A percentile compares a stretch with the other conserved stretches of the same genome.
Evolutionary conservation across 2,888 invertebrate genomes (phyloP).

Genomic region (Patella pellucida): DNA sequence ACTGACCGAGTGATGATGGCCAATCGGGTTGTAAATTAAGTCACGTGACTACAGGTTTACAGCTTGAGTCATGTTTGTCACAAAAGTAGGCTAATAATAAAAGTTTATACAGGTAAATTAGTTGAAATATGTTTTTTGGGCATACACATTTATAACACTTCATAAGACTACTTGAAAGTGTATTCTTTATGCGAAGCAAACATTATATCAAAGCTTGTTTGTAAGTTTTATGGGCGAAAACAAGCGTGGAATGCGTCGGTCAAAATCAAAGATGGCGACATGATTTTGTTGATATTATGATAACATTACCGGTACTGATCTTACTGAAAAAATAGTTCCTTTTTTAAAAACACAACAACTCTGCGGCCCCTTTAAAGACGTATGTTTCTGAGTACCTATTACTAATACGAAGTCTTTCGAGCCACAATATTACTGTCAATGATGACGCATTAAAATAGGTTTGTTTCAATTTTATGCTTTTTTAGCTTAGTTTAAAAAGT

Average conservation of each 20-base stretch:
- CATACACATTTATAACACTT: no score
- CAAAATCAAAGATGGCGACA: constrained; percentile 5
- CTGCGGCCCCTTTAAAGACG: no score
- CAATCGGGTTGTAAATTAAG: neutral
- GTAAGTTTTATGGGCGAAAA: neutral
- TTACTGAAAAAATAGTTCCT: no score
- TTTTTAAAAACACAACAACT: no score
- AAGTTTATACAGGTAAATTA: constrained; percentile 8
- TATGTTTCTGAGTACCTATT: no score
- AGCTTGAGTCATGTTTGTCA: neutral
- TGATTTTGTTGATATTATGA: neutral
- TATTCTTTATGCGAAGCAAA: neutral
- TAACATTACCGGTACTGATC: no score
- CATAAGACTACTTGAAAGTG: no score
- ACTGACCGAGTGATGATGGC: no score
- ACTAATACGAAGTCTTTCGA: neutral
- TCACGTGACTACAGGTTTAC: neutral
- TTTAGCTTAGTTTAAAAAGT: no score
- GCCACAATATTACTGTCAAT: neutral
- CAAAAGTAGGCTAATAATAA: neutral
- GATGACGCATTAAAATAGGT: no score
- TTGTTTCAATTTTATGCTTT: no score
- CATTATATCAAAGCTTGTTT: neutral
- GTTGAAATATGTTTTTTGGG: neutral
- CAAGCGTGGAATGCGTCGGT: neutral